phyloP scores from a whole-genome alignment of 2,888 invertebrate species.

The Boloria selene region DNA sequence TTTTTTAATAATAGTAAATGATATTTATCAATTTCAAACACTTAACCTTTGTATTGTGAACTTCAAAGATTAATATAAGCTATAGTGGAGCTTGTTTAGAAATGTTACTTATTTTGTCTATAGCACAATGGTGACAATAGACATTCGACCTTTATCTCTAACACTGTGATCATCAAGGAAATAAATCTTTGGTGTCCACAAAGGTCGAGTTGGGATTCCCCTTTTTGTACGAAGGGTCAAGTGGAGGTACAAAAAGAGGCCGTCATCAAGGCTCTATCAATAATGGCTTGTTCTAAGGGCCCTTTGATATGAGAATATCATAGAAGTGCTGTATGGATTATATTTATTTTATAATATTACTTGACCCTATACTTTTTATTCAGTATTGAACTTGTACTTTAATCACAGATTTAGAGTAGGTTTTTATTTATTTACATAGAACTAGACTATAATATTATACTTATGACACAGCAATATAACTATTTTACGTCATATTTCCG shows the following conservation, averaged over 20 bases:
- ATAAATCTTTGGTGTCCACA: conserved; percentile 67
- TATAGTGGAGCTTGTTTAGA: conserved; percentile 13
- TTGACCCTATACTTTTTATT: no score
- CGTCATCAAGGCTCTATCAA: conserved; percentile 60
- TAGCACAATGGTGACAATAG: conserved; percentile 31
- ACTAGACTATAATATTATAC: no score
- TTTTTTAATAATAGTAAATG: neutral
- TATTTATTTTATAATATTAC: neutral
- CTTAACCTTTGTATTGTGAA: neutral
- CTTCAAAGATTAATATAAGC: conserved; percentile 3
- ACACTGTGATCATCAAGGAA: conserved; percentile 58
- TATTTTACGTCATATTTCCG: no score
- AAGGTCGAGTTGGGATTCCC: conserved; percentile 55
- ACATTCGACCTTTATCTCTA: conserved; percentile 35
- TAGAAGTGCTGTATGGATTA: conserved; percentile 3
- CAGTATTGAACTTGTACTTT: no score
- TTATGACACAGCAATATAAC: no score
- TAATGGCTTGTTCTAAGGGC: conserved; percentile 47
- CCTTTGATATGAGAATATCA: neutral
- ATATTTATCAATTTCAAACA: neutral
- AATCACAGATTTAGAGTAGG: no score
- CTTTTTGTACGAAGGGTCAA: conserved; percentile 67
- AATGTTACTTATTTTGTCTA: conserved; percentile 12
- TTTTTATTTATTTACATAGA: no score
- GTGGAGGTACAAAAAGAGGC: conserved; percentile 55